Evolutionary conservation across 2,797 vertebrate genomes (phyloP).

Genomic region (Emys orbicularis): DNA sequence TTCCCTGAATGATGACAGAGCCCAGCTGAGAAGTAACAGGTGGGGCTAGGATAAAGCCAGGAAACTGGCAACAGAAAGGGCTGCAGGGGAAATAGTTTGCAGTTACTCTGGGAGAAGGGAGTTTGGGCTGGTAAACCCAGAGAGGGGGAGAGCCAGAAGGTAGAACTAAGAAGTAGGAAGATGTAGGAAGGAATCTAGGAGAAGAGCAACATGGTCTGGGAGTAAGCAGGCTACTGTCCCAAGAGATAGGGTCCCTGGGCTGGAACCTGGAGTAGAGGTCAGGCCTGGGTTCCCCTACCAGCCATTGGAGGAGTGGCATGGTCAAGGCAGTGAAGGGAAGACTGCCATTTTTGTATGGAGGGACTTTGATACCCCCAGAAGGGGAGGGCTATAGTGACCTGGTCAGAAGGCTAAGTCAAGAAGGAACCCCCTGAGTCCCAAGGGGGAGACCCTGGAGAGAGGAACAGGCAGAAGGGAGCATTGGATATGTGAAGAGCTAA

Average conservation of each 20-base stretch:
- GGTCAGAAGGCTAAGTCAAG: background rate
- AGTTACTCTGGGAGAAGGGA: background rate
- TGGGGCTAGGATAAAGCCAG: background rate
- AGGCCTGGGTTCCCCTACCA: background rate
- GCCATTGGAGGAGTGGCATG: background rate
- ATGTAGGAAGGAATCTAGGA: background rate
- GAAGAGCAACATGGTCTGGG: background rate
- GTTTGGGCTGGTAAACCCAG: background rate
- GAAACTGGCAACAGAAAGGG: background rate
- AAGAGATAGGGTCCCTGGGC: background rate
- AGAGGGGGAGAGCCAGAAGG: background rate
- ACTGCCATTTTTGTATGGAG: background rate
- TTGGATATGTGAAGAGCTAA: background rate
- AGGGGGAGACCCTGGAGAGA: background rate
- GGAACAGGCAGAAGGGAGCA: background rate
- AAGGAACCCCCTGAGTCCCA: background rate
- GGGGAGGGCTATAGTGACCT: background rate
- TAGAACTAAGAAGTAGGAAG: background rate
- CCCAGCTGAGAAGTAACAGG: background rate
- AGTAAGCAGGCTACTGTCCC: background rate
- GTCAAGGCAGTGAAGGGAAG: background rate
- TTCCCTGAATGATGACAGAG: background rate
- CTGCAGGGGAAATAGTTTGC: background rate
- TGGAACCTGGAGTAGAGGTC: background rate
- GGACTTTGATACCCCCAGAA: background rate